Conservation (phyloP, 2,113 vertebrate genomes). For the Leptodactylus fuscus region DNA sequence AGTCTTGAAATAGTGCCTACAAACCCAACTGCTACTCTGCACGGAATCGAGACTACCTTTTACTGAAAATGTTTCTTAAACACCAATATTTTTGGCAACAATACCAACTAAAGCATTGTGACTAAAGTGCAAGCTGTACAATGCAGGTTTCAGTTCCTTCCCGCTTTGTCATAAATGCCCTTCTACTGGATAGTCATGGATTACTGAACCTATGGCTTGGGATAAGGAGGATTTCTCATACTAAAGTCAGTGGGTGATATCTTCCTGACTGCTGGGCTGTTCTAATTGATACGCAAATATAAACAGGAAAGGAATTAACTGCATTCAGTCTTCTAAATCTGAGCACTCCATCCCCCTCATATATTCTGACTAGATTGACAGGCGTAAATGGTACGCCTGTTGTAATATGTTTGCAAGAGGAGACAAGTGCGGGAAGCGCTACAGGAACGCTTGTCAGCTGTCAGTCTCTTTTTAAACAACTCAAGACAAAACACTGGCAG, state of each 20-base stretch:
- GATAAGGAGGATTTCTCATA: slow-evolving; percentile 8
- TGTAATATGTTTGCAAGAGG: slow-evolving; percentile 56
- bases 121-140: not conserved
- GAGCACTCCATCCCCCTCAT: slow-evolving; percentile 27
- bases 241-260: slow-evolving; percentile 24
- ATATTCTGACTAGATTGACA: slow-evolving; percentile 51
- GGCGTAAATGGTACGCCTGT: slow-evolving; percentile 54
- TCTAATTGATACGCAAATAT: slow-evolving; percentile 59
- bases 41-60: too few relatives aligned
- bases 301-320: slow-evolving; percentile 58
- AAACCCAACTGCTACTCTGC: too few relatives aligned
- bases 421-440: slow-evolving; percentile 52
- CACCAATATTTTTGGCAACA: not conserved
- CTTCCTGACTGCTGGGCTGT: slow-evolving; percentile 24
- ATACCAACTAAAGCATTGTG: not conserved
- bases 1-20: too few relatives aligned
- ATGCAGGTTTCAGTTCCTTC: not conserved
- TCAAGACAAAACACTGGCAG: slow-evolving; percentile 54
- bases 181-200: slow-evolving; percentile 5
- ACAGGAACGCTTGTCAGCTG: slow-evolving; percentile 60
- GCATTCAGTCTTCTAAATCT: slow-evolving; percentile 56
- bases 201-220: not conserved
- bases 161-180: not conserved
- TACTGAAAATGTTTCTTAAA: too few relatives aligned
- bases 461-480: slow-evolving; percentile 60